Evolutionary conservation across 1,140 invertebrate species (phyloP).

Genomic region (Spodoptera frugiperda): DNA sequence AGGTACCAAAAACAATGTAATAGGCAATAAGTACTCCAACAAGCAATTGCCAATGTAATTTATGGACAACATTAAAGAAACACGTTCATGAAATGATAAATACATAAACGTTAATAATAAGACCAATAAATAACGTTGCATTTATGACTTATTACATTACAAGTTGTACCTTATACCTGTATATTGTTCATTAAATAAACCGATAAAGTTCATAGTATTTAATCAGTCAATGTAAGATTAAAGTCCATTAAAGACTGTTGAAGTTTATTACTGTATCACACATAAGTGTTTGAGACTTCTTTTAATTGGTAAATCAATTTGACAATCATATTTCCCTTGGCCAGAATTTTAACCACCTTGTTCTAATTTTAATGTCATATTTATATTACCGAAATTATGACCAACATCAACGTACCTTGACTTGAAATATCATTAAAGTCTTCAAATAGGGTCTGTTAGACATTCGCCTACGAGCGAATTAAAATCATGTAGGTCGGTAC

Average conservation of each 20-base stretch:
- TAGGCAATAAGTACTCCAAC: neutral
- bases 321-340: slow-evolving; percentile 7
- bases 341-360: slow-evolving; percentile 9
- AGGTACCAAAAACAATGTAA: neutral
- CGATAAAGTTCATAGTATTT: slow-evolving; percentile 20
- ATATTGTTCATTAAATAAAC: slow-evolving; percentile 3
- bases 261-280: too few relatives aligned
- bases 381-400: slow-evolving; percentile 5
- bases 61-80: slow-evolving; percentile 1
- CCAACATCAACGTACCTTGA: neutral
- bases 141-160: neutral
- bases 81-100: slow-evolving; percentile 37
- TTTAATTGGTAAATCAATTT: slow-evolving; percentile 14
- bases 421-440: slow-evolving; percentile 16
- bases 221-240: neutral
- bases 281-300: neutral
- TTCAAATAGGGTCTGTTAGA: neutral
- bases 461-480: slow-evolving; percentile 6
- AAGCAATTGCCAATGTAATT: neutral
- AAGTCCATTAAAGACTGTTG: neutral
- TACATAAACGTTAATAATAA: slow-evolving; percentile 3
- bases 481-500: slow-evolving; percentile 26
- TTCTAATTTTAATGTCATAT: slow-evolving; percentile 10
- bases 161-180: neutral
- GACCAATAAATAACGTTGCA: neutral